Evolutionary conservation across 2,888 invertebrate species (phyloP).

Genomic region (Xestia ashworthii): DNA sequence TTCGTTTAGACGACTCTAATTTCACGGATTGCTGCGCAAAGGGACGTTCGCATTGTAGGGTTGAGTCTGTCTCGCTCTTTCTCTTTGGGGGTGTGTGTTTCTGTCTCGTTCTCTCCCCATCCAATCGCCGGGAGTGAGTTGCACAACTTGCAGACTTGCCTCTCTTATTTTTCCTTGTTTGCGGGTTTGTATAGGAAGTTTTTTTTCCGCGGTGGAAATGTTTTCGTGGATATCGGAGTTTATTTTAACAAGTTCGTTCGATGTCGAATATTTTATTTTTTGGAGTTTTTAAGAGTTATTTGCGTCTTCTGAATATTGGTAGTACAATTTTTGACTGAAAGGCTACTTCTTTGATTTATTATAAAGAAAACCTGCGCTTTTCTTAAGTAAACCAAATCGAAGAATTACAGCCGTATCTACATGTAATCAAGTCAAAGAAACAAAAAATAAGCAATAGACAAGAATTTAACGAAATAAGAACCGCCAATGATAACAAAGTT

Average conservation of each 20-base stretch:
- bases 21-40: constrained; percentile 90
- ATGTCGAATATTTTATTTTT: constrained; percentile 56
- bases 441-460: no score
- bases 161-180: constrained; percentile 84
- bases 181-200: constrained; percentile 79
- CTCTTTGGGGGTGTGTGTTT: constrained; percentile 50
- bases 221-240: constrained; percentile 63
- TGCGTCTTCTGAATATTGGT: background rate
- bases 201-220: constrained; percentile 68
- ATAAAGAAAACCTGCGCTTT: background rate
- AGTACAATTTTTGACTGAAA: background rate
- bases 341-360: background rate
- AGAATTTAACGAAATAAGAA: no score
- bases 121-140: constrained; percentile 80
- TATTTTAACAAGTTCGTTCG: constrained; percentile 62
- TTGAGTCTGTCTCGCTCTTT: constrained; percentile 75
- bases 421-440: no score
- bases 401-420: background rate
- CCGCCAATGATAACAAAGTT: no score
- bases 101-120: constrained; percentile 76
- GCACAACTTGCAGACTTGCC: constrained; percentile 75
- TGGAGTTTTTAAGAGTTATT: constrained; percentile 28
- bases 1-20: constrained; percentile 91
- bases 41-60: constrained; percentile 82
- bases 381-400: background rate